phyloP scores from a whole-genome alignment of 1,140 invertebrate species.

The Pseudomyrmex concolor region DNA sequence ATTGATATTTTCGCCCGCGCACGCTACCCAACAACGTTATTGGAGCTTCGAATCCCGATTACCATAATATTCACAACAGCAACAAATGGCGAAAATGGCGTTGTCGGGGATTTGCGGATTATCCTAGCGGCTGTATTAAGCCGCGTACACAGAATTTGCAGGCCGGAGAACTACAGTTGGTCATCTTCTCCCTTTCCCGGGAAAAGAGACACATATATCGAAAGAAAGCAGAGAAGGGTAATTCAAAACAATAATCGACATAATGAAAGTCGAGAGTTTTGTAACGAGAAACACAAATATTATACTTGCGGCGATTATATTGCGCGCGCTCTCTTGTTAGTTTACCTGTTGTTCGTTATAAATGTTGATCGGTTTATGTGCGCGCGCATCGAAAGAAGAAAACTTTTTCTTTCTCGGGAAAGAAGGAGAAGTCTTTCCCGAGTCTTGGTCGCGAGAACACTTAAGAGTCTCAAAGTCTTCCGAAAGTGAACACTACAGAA shows the following conservation, averaged over 20 bases:
- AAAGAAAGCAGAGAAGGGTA: not conserved
- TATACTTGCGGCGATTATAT: not conserved
- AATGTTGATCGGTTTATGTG: slow-evolving; percentile 19
- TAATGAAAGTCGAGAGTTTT: not conserved
- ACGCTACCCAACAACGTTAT: slow-evolving; percentile 53
- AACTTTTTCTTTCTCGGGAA: not conserved
- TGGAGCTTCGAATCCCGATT: slow-evolving; percentile 55
- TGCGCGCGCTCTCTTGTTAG: too few species aligned
- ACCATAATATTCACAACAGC: slow-evolving; percentile 62
- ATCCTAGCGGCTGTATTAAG: slow-evolving; percentile 47
- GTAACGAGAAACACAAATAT: not conserved
- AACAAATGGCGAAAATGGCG: slow-evolving; percentile 60
- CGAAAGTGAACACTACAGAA: not conserved
- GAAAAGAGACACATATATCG: rapidly evolving
- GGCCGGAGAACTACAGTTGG: slow-evolving; percentile 48
- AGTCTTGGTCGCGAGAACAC: not conserved
- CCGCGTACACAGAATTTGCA: slow-evolving; percentile 5
- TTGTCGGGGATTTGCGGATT: slow-evolving; percentile 60
- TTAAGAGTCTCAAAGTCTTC: slow-evolving; percentile 43
- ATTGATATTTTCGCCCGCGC: slow-evolving; percentile 55
- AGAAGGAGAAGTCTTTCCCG: slow-evolving; percentile 43
- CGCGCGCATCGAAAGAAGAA: not conserved
- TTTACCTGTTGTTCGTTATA: not conserved
- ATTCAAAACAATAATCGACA: not conserved
- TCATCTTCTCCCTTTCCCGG: not conserved